Evolutionary conservation across 2,888 invertebrate species (phyloP).

Genomic region (Patella pellucida): DNA sequence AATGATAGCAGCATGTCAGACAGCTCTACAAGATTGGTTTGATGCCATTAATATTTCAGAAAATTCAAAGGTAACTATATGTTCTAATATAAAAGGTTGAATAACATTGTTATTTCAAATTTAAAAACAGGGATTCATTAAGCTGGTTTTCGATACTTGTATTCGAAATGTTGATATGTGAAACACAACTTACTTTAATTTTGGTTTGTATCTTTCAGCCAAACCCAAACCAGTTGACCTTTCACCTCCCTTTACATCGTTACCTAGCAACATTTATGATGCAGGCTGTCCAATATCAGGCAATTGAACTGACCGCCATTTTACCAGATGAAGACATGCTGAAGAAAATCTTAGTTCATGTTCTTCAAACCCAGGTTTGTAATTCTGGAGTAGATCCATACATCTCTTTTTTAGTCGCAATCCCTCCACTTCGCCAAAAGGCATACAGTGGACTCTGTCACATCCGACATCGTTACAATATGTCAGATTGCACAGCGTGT

Average conservation of each 20-base stretch:
- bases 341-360: slow-evolving; percentile 89
- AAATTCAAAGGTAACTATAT: slow-evolving; percentile 51
- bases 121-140: too few relatives aligned
- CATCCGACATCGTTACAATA: too few relatives aligned
- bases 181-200: neutral
- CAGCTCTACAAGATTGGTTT: slow-evolving; percentile 88
- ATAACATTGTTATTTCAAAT: too few relatives aligned
- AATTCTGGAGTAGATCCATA: too few relatives aligned
- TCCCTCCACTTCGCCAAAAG: too few relatives aligned
- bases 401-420: too few relatives aligned
- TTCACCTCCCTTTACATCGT: slow-evolving; percentile 96
- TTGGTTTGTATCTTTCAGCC: slow-evolving; percentile 51
- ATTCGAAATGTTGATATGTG: neutral
- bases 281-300: slow-evolving; percentile 79
- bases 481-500: too few relatives aligned
- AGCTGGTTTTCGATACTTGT: neutral
- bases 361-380: slow-evolving; percentile 88
- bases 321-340: slow-evolving; percentile 83
- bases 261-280: slow-evolving; percentile 90
- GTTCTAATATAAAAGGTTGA: too few relatives aligned
- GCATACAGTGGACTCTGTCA: too few relatives aligned
- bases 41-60: slow-evolving; percentile 77
- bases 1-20: slow-evolving; percentile 53
- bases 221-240: slow-evolving; percentile 82
- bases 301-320: slow-evolving; percentile 81